These are phyloP conservation scores for Varecia variegata DNA, from an alignment of 2,797 vertebrate genomes.

Conservation along the genomic window DNA sequence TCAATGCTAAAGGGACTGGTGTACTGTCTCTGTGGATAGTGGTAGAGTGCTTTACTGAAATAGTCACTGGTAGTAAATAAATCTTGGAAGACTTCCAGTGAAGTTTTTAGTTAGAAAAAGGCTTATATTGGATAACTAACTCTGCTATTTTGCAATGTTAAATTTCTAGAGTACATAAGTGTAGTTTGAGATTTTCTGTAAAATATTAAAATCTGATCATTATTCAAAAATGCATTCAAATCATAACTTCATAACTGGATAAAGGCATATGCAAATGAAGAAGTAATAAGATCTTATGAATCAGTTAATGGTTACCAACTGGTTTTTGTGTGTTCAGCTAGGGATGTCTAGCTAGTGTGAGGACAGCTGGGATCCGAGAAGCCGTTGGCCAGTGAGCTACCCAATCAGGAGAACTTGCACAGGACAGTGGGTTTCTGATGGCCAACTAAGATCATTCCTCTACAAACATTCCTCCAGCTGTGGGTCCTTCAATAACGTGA, in stretches of 20 bases:
- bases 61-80: neutral
- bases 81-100: neutral
- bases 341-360: neutral
- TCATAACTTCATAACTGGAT: neutral
- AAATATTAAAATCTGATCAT: conserved; percentile 30
- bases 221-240: neutral
- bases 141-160: neutral
- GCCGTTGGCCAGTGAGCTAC: neutral
- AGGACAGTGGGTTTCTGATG: neutral
- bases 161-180: neutral
- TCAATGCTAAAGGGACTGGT: neutral
- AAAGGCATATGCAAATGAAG: neutral
- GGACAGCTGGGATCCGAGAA: neutral
- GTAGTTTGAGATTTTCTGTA: neutral
- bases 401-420: neutral
- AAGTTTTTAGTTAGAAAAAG: conserved; percentile 31
- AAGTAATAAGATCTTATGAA: neutral
- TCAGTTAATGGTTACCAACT: neutral
- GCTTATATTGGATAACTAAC: conserved; percentile 16
- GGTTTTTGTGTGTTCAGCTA: neutral
- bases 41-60: neutral
- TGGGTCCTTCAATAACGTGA: neutral
- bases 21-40: neutral
- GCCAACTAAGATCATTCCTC: neutral
- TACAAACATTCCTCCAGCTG: neutral